Evolutionary conservation across 2,888 invertebrate genomes (phyloP).

Genomic region (Dorcus parallelipipedus): DNA sequence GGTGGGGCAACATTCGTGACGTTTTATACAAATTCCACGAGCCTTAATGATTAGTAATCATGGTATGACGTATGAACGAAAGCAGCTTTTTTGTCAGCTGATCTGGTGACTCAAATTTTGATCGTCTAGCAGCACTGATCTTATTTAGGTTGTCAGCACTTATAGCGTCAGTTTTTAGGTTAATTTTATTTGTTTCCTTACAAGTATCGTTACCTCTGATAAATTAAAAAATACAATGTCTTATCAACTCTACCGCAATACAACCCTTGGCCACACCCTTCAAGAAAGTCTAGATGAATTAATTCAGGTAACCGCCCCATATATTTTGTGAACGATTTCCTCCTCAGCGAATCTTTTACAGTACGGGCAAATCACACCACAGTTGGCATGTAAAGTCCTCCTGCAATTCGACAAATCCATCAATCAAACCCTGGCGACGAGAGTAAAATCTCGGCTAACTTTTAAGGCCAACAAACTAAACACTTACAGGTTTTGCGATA

Average conservation of each 20-base stretch:
- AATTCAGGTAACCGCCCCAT: constrained; percentile 66
- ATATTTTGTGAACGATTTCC: not conserved
- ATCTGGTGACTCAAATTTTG: too few relatives aligned
- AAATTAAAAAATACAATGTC: constrained; percentile 61
- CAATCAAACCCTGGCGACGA: constrained; percentile 85
- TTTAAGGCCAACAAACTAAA: constrained; percentile 89
- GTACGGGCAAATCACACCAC: constrained; percentile 95
- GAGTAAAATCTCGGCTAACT: constrained; percentile 88
- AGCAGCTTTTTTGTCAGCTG: too few relatives aligned
- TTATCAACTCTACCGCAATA: constrained; percentile 96
- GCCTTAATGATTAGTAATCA: too few relatives aligned
- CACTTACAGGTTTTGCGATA: constrained; percentile 96
- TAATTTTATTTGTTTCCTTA: too few relatives aligned
- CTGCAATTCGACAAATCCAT: constrained; percentile 97
- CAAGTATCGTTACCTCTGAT: too few relatives aligned
- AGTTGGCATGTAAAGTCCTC: constrained; percentile 88
- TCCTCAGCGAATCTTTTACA: constrained; percentile 51
- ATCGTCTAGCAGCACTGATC: too few relatives aligned
- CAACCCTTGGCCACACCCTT: constrained; percentile 93
- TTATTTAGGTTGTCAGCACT: too few relatives aligned
- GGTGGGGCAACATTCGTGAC: too few relatives aligned
- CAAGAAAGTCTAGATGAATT: constrained; percentile 97
- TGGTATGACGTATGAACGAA: too few relatives aligned
- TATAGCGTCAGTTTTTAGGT: too few relatives aligned
- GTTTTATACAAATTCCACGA: too few relatives aligned